These are phyloP conservation scores for Pseudeuparius sepicola DNA, from an alignment of 2,888 invertebrate species.

Conservation along the genomic window DNA sequence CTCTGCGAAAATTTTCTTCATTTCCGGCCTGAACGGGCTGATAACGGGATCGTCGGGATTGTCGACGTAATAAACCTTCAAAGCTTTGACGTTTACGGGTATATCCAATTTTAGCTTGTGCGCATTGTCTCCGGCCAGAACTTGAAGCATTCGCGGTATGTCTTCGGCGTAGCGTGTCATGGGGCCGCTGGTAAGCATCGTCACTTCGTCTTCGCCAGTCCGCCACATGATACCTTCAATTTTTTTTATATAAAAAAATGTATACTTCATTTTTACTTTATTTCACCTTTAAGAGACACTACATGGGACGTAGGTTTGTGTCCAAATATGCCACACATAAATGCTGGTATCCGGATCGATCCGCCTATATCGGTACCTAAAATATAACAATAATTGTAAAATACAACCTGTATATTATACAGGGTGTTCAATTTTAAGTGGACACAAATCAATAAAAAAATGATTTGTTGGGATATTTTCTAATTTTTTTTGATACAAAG, in stretches of 20 bases:
- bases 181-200: constrained; percentile 80
- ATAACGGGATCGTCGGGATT: constrained; percentile 62
- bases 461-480: too few relatives aligned
- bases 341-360: constrained; percentile 85
- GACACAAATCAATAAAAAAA: too few relatives aligned
- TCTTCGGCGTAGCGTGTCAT: constrained; percentile 70
- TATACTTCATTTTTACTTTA: too few relatives aligned
- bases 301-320: constrained; percentile 59
- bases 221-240: constrained; percentile 58
- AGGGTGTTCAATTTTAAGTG: too few relatives aligned
- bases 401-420: too few relatives aligned
- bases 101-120: constrained; percentile 48
- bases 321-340: constrained; percentile 82
- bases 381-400: too few relatives aligned
- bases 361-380: constrained; percentile 94
- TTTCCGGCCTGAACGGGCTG: constrained; percentile 59
- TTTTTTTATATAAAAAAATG: too few relatives aligned
- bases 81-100: constrained; percentile 50
- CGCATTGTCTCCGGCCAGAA: constrained; percentile 49
- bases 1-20: constrained; percentile 38
- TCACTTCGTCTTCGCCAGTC: constrained; percentile 54
- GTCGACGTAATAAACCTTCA: constrained; percentile 70
- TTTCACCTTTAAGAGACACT: too few relatives aligned
- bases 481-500: too few relatives aligned
- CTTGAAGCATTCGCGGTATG: constrained; percentile 64